These are phyloP conservation scores for Dendropsophus ebraccatus DNA, from an alignment of 2,113 vertebrate species.

Conservation along the genomic window DNA sequence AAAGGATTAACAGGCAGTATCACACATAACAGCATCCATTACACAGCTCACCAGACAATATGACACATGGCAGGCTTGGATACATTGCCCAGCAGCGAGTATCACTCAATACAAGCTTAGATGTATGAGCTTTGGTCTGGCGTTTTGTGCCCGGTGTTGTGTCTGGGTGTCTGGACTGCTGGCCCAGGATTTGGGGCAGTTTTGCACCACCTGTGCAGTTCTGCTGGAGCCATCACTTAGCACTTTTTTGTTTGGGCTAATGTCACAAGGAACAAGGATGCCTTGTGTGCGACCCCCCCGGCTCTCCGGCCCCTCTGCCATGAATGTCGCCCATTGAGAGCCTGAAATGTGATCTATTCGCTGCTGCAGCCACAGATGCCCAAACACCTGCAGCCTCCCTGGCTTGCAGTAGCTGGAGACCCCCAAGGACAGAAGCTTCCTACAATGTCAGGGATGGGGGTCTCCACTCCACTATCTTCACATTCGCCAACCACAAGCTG, in stretches of 20 bases:
- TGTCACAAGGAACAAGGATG: constrained; percentile 18
- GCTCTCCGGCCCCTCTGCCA: background rate
- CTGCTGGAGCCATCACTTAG: background rate
- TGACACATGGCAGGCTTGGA: background rate
- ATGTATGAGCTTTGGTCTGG: background rate
- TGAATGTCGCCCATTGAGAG: constrained; percentile 49
- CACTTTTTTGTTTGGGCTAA: background rate
- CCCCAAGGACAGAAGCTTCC: background rate
- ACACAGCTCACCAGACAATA: background rate
- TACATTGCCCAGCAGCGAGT: background rate
- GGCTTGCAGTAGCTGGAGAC: background rate
- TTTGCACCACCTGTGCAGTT: background rate
- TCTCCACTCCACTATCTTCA: background rate
- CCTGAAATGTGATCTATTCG: constrained; percentile 18
- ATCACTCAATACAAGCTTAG: background rate
- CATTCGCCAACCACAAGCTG: too few relatives aligned
- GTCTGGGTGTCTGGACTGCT: too few relatives aligned
- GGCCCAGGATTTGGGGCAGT: background rate
- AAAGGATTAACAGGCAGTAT: background rate
- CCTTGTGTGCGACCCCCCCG: background rate
- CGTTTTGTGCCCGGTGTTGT: too few relatives aligned
- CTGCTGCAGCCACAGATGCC: constrained; percentile 22
- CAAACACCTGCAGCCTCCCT: constrained; percentile 38
- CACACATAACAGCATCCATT: background rate
- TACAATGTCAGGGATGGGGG: background rate